A percentile compares a stretch with the other conserved stretches of the same genome.
phyloP scores from a whole-genome alignment of 2,888 invertebrate species.

The Palloptera scutellata region DNA sequence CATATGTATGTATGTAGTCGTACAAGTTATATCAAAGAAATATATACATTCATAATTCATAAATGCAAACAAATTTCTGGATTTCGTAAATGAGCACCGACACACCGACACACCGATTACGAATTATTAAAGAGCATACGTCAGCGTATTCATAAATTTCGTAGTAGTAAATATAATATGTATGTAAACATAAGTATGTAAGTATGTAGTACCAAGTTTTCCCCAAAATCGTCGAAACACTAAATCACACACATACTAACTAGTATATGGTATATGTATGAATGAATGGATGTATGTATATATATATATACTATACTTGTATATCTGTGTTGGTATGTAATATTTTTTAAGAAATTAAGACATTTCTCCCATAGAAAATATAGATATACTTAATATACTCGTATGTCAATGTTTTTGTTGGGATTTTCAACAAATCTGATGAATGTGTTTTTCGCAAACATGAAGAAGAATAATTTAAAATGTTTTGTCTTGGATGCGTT shows the following conservation, averaged over 20 bases:
- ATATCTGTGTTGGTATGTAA: no score
- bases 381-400: neutral
- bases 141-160: slow-evolving; percentile 51
- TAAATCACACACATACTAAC: no score
- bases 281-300: no score
- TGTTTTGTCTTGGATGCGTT: slow-evolving; percentile 52
- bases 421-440: slow-evolving; percentile 47
- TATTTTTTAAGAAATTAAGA: no score
- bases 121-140: slow-evolving; percentile 32
- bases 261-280: no score
- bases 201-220: neutral
- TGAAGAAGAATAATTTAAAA: slow-evolving; percentile 43
- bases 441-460: slow-evolving; percentile 54
- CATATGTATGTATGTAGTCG: no score
- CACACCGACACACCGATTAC: slow-evolving; percentile 19
- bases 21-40: no score
- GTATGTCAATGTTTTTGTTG: neutral
- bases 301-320: neutral
- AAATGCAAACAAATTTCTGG: slow-evolving; percentile 37
- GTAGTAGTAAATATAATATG: slow-evolving; percentile 8
- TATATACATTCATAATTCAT: slow-evolving; percentile 47
- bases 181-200: neutral
- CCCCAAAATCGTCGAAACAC: neutral
- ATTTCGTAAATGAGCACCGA: slow-evolving; percentile 26
- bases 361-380: neutral